Evolutionary conservation across 2,797 vertebrate genomes (phyloP).

Genomic region (Lindbergichthys nudifrons): DNA sequence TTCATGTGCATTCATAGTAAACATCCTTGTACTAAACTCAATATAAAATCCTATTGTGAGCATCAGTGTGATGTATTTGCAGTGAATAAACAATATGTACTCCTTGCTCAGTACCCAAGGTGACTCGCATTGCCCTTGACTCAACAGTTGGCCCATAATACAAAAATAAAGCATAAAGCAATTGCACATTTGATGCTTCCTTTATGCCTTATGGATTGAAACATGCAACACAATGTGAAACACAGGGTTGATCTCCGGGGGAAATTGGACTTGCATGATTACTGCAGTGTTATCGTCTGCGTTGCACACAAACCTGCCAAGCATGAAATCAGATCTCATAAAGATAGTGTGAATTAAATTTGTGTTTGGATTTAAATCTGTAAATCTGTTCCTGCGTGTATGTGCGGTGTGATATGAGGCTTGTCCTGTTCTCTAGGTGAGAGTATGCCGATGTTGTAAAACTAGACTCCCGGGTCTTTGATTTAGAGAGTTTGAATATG

Average conservation of each 20-base stretch:
- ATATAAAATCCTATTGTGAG: neutral
- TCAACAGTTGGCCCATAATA: conserved; percentile 27
- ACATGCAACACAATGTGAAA: conserved; percentile 23
- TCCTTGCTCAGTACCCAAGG: conserved; percentile 4
- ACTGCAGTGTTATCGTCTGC: conserved; percentile 42
- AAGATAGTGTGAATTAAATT: conserved; percentile 61
- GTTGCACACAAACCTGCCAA: conserved; percentile 49
- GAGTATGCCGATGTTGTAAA: conserved; percentile 48
- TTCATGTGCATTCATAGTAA: neutral
- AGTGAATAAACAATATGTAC: conserved; percentile 16
- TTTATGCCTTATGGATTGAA: conserved; percentile 35
- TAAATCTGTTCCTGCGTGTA: conserved; percentile 28
- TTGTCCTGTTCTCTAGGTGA: conserved; percentile 10
- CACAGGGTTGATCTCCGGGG: conserved; percentile 17
- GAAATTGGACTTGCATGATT: conserved; percentile 57
- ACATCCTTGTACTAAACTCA: neutral
- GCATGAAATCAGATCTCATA: conserved; percentile 69
- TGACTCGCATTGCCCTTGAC: neutral
- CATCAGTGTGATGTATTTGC: neutral
- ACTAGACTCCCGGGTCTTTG: neutral
- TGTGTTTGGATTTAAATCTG: conserved; percentile 56
- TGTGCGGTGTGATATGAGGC: conserved; percentile 31
- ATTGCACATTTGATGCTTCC: conserved; percentile 34
- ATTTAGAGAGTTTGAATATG: conserved; percentile 21
- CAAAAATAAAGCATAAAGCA: conserved; percentile 38